Evolutionary conservation across 2,888 invertebrate genomes (phyloP), one percentile per base, ranked within the genome.

Genomic region (Geophilus truncorum): DNA sequence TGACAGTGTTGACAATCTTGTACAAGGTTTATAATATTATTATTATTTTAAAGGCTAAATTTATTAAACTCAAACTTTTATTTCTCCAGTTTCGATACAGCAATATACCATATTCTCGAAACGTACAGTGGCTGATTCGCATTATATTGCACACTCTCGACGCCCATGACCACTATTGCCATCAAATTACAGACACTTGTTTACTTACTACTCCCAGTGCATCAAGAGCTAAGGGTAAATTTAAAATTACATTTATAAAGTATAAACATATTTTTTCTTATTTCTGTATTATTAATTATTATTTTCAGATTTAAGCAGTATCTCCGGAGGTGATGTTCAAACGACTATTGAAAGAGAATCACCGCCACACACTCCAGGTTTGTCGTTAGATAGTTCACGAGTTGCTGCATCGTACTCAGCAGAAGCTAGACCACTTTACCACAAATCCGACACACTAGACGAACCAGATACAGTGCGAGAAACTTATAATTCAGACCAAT

Each of bases 91-190:
- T 89, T 83, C 88, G 88, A 79, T 90, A 89, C 82, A 87, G 87
- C 80, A 84, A 85, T 30, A 85, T 85, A 23, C 88, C 88, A 12
- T 83, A 87, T 76, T 87, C 87, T 80, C 86, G 86, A 9, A 92
- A 93, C 85, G 90, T 95, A 79, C 93, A 94, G 85, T 90, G 93
- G 0, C 89, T 97, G 83, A 92, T 98, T 80, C 91, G 93, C 83
- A 93, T 98, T 84, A 94, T 97, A 18, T 90, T 98, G 81, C 96
- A 96, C 87, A 96, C 97, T 0, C 89, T 99, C 83, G 94, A 96
- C 86, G 92, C 93, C 6, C 96, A 96, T 86, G 93, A 95, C 86
- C 98, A 98, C 88, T 92, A 92, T 82, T 98, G 98, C 88, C 92
- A 93, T 86, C 90, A 93, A 83, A 92, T 95, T 82, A 94, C 94